phyloP scores from a whole-genome alignment of 2,113 vertebrate genomes.

The Eulemur macaco region DNA sequence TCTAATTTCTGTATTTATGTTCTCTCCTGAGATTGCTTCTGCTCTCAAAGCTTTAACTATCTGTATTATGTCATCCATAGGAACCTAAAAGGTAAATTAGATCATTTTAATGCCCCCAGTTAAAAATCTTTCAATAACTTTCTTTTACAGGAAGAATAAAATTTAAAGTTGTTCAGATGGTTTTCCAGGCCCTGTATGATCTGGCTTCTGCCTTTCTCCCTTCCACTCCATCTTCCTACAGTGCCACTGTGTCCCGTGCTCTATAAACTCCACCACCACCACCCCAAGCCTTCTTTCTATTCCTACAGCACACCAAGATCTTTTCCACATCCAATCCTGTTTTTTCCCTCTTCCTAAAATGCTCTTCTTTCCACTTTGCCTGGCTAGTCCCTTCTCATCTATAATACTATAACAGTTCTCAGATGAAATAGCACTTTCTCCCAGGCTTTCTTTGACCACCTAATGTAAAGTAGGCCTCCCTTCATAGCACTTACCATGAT shows the following conservation, averaged over 20 bases:
- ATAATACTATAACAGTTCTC: background rate
- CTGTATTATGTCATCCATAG: background rate
- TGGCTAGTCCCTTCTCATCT: background rate
- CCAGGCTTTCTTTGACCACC: background rate
- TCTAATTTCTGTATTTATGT: background rate
- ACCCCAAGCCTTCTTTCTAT: background rate
- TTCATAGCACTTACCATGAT: background rate
- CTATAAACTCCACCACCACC: background rate
- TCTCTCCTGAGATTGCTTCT: background rate
- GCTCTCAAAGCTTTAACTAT: background rate
- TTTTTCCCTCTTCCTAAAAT: background rate
- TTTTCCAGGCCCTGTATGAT: background rate
- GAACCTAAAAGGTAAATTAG: conserved; percentile 1
- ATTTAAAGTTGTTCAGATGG: background rate
- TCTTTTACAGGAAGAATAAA: background rate
- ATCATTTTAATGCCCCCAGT: background rate
- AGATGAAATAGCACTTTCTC: background rate
- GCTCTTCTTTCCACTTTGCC: background rate
- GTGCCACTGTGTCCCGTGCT: background rate
- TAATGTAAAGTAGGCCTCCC: background rate
- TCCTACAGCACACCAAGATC: background rate
- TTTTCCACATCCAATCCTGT: background rate
- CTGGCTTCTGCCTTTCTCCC: background rate
- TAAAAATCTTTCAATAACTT: background rate
- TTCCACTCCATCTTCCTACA: background rate